Evolutionary conservation across 2,888 invertebrate genomes (phyloP).

Genomic region (Muscina levida): DNA sequence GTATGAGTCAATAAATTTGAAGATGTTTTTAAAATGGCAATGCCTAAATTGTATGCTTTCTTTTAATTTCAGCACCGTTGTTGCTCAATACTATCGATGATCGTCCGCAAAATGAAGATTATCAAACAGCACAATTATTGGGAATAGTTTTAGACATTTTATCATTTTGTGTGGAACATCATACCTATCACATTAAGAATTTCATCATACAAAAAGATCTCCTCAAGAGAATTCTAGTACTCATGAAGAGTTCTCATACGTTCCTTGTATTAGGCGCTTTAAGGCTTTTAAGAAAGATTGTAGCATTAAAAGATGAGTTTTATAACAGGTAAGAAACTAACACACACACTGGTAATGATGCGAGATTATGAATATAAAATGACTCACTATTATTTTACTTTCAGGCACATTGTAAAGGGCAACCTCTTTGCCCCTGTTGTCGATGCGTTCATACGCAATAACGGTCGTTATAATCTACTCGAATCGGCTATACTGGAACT

Average conservation of each 20-base stretch:
- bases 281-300: conserved; percentile 97
- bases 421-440: conserved; percentile 97
- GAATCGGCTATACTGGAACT: conserved; percentile 99
- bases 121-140: conserved; percentile 96
- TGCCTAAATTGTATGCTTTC: not conserved
- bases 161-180: conserved; percentile 99
- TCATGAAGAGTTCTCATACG: conserved; percentile 98
- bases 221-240: conserved; percentile 94
- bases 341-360: no score
- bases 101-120: conserved; percentile 95
- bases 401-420: conserved; percentile 94
- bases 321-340: conserved; percentile 85
- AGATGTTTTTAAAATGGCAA: no score
- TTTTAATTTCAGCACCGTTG: conserved; percentile 86
- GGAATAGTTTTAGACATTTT: conserved; percentile 96
- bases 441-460: conserved; percentile 97
- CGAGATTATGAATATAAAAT: no score
- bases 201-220: conserved; percentile 98
- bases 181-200: conserved; percentile 98
- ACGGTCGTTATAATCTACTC: conserved; percentile 98
- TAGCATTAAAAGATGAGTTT: conserved; percentile 98
- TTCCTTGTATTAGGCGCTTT: conserved; percentile 98
- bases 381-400: not conserved
- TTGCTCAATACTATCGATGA: conserved; percentile 95
- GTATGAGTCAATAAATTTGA: conserved; percentile 80